These are phyloP conservation scores for Argynnis bischoffii DNA, from an alignment of 2,888 invertebrate genomes.

Conservation along the genomic window DNA sequence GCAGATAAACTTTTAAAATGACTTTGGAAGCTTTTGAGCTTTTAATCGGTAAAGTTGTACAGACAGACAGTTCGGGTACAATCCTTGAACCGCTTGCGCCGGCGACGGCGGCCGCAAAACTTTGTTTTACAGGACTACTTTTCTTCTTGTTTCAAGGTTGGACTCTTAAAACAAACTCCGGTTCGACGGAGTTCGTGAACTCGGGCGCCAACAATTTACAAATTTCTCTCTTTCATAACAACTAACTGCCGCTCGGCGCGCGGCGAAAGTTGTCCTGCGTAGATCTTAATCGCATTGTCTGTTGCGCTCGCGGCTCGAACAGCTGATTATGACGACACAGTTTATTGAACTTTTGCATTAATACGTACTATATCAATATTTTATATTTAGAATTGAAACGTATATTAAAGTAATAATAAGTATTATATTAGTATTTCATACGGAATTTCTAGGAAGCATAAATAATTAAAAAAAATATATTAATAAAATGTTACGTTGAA, in stretches of 20 bases:
- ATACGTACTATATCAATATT: constrained; percentile 44
- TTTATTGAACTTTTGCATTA: constrained; percentile 69
- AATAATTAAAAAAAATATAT: constrained; percentile 20
- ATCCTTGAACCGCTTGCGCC: constrained; percentile 84
- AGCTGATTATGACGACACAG: constrained; percentile 78
- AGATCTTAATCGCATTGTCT: constrained; percentile 83
- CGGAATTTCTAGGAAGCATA: not conserved
- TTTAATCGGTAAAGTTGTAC: constrained; percentile 84
- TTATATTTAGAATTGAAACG: too few relatives aligned
- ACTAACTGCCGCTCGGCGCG: constrained; percentile 83
- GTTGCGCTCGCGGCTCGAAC: constrained; percentile 79
- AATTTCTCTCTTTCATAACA: constrained; percentile 84
- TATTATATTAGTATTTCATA: too few relatives aligned
- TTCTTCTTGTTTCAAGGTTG: constrained; percentile 84
- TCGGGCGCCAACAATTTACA: constrained; percentile 84
- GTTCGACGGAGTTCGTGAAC: constrained; percentile 83
- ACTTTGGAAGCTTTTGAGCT: constrained; percentile 84
- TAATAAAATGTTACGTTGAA: constrained; percentile 30
- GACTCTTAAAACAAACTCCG: constrained; percentile 84
- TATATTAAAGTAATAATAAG: too few relatives aligned
- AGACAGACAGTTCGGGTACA: constrained; percentile 83
- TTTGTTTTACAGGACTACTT: constrained; percentile 84
- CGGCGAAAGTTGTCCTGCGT: constrained; percentile 83
- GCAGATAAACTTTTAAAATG: constrained; percentile 84
- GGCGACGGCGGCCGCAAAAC: constrained; percentile 83